Evolutionary conservation across 1,140 invertebrate species (phyloP), one percentile per base, ranked within the genome.

Genomic region (Pseudomyrmex gracilis): DNA sequence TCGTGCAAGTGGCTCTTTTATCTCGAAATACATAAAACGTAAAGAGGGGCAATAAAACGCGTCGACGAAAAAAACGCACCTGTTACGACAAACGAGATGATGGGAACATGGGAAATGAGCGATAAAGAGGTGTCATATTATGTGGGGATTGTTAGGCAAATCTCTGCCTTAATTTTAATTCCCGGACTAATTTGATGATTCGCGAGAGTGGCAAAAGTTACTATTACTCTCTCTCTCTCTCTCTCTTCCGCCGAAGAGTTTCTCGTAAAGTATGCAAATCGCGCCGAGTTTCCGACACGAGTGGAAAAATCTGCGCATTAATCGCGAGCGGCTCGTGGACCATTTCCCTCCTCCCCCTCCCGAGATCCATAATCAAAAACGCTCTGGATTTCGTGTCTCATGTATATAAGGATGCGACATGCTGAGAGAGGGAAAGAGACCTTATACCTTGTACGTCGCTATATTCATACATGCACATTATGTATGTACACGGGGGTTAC

Each of bases 381-480:
- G 57, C 34, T 61, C 63, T 24, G 70, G 68, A 64, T 73, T 73
- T 34, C 7, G 34, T 64, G 78, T 64, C 73, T 83, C 84, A 83
- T 70, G 83, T 83, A 78, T 85, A 83, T 74, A 64, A 83, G 61
- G 68, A 85, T 85, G 70, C 34, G 34, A 34, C 34, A 34, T 34
- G 34, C 34, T 43, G 53, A 67, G 53, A 85, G 61, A 67, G 57
- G 82, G 47, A 55, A 68, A 82, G 70, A 47, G 61, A 53, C 20
- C 64, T 45, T 51, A 49, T 60, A 63, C 61, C 43, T 45, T 70
- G 76, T 73, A 85, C 51, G n/a, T 17, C 45, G 43, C 55, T 73
- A 67, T 71, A 73, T 73, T 85, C 84, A 85, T 73, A 71, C 55
- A 73, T 74, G 78, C 64, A 74, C 78, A 85, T 85, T 85, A 85